A percentile compares a stretch with the other conserved stretches of the same genome.
These are phyloP conservation scores for Pristionchus exspectatus DNA, from an alignment of 2,888 invertebrate genomes.

Conservation along the genomic window DNA sequence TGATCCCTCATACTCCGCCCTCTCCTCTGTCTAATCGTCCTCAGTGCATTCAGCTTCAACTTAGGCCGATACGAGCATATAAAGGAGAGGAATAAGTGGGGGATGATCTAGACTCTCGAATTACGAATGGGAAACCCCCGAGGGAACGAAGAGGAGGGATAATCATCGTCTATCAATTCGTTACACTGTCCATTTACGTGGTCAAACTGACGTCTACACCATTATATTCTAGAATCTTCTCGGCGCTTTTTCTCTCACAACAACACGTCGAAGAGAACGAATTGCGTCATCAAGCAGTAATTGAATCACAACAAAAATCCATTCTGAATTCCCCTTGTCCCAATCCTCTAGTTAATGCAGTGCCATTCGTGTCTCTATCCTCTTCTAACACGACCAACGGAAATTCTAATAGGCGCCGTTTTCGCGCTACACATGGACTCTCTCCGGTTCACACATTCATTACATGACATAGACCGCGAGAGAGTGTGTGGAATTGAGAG, in stretches of 20 bases:
- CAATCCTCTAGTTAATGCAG: neutral
- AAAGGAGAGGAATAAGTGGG: neutral
- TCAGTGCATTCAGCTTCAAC: too few relatives aligned
- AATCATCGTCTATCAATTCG: neutral
- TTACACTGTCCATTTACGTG: neutral
- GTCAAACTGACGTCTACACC: neutral
- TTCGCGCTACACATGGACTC: neutral
- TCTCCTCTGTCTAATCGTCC: neutral
- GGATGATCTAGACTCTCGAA: neutral
- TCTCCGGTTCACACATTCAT: neutral
- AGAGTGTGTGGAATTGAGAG: neutral
- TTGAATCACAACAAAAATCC: slow-evolving; percentile 34
- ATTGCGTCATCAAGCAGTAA: neutral
- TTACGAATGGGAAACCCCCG: neutral
- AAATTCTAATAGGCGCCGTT: neutral
- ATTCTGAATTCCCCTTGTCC: neutral
- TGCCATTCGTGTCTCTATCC: neutral
- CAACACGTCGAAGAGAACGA: neutral
- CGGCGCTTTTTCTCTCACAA: neutral
- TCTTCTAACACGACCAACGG: neutral
- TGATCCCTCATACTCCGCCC: neutral
- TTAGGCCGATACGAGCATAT: neutral
- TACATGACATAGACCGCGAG: neutral
- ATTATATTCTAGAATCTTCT: neutral
- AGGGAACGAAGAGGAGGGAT: neutral